phyloP scores from a whole-genome alignment of 1,140 invertebrate species.

The Drosophila auraria region DNA sequence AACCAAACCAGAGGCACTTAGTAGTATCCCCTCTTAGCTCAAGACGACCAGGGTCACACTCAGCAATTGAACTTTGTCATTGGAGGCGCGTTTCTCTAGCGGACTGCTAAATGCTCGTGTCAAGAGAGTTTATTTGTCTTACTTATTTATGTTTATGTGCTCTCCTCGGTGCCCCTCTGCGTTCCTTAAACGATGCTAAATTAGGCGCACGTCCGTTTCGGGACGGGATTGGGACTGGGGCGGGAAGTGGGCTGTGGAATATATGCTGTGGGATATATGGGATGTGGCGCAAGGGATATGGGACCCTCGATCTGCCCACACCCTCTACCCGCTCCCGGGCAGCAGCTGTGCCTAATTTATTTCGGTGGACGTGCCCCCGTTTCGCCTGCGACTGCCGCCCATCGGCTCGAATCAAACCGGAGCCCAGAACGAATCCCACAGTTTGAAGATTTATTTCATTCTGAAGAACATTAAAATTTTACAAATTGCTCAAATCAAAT shows the following conservation, averaged over 20 bases:
- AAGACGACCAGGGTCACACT: constrained; percentile 31
- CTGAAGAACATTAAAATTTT: constrained; percentile 81
- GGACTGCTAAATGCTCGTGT: constrained; percentile 72
- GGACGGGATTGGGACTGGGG: constrained; percentile 27
- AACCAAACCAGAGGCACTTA: background rate
- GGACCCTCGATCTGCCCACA: constrained; percentile 20
- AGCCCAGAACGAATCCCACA: constrained; percentile 65
- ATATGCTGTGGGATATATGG: background rate
- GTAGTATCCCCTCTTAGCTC: background rate
- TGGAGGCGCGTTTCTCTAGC: constrained; percentile 24
- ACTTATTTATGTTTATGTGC: constrained; percentile 80
- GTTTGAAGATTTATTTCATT: constrained; percentile 76
- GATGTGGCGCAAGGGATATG: constrained; percentile 17
- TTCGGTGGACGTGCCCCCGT: constrained; percentile 73
- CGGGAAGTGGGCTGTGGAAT: constrained; percentile 6
- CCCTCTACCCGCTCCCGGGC: constrained; percentile 15
- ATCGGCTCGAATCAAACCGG: constrained; percentile 32
- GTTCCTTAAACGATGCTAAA: constrained; percentile 52
- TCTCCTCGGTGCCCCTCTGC: constrained; percentile 2
- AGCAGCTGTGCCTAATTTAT: constrained; percentile 81
- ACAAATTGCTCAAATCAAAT: constrained; percentile 81
- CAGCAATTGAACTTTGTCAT: constrained; percentile 68
- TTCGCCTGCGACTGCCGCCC: constrained; percentile 30
- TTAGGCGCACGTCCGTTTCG: constrained; percentile 68
- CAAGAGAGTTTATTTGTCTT: constrained; percentile 78